phyloP scores from a whole-genome alignment of 2,888 invertebrate genomes.

The Masnerella sp. region DNA sequence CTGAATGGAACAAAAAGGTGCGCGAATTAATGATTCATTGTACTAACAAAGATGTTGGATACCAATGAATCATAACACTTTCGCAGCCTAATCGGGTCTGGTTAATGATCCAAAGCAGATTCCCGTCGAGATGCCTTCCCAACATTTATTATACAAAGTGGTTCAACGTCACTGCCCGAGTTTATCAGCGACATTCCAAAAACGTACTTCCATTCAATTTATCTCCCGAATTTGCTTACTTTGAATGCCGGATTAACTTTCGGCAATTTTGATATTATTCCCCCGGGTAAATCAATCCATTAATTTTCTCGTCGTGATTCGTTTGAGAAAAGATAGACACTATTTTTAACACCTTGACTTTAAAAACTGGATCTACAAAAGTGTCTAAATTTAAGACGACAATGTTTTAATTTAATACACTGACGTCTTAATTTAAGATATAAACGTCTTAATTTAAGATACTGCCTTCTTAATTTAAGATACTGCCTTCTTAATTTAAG shows the following conservation, averaged over 20 bases:
- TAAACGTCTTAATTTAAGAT: no score
- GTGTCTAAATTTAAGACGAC: no score
- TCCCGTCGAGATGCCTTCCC: slow-evolving; percentile 2
- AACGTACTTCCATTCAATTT: slow-evolving; percentile 29
- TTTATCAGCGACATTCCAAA: slow-evolving; percentile 45
- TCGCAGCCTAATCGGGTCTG: slow-evolving; percentile 4
- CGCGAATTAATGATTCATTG: slow-evolving; percentile 24
- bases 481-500: no score
- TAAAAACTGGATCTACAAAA: no score
- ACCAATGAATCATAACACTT: slow-evolving; percentile 28
- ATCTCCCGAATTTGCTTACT: slow-evolving; percentile 17
- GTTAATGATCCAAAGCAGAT: slow-evolving; percentile 41
- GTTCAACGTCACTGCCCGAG: background rate
- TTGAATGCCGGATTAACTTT: slow-evolving; percentile 32
- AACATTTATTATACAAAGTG: slow-evolving; percentile 21
- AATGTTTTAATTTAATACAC: no score
- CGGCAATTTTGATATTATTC: no score
- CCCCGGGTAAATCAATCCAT: no score
- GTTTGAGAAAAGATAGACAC: no score
- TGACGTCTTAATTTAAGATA: no score
- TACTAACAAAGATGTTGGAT: slow-evolving; percentile 22
- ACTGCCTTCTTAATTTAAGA: no score
- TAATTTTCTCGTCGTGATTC: no score
- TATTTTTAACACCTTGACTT: no score
- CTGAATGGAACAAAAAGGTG: background rate